A percentile compares a stretch with the other conserved stretches of the same genome.
These are phyloP conservation scores for Eulemur mongoz DNA, from an alignment of 2,797 vertebrate genomes.

Conservation along the genomic window DNA sequence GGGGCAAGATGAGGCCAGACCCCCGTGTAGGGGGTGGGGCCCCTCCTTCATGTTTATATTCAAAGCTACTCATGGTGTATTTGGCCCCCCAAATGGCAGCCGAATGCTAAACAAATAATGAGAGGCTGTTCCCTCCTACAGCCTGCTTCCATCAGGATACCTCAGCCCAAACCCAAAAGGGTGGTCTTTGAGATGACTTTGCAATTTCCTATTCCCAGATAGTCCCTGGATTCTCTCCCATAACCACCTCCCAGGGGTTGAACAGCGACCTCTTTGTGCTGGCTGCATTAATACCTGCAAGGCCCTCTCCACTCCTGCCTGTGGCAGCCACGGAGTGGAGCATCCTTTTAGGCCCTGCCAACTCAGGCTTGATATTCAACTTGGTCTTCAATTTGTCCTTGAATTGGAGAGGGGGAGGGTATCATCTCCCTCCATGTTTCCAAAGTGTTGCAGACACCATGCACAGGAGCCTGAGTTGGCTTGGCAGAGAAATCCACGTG, in stretches of 20 bases:
- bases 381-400: neutral
- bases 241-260: neutral
- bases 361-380: neutral
- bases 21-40: neutral
- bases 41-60: neutral
- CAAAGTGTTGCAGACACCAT: neutral
- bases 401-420: neutral
- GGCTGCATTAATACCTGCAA: neutral
- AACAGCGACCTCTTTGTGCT: neutral
- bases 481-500: neutral
- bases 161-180: neutral
- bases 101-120: neutral
- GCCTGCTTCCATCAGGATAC: neutral
- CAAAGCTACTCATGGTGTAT: rapidly evolving
- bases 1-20: neutral
- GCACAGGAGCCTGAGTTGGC: neutral
- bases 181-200: neutral
- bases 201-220: neutral
- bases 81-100: neutral
- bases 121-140: neutral
- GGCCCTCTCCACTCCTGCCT: neutral
- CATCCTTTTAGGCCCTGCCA: neutral
- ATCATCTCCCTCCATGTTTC: neutral
- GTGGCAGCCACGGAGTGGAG: neutral
- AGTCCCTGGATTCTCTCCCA: neutral